Evolutionary conservation across 1,140 invertebrate species (phyloP).

Genomic region (Drosophila micromelanica): DNA sequence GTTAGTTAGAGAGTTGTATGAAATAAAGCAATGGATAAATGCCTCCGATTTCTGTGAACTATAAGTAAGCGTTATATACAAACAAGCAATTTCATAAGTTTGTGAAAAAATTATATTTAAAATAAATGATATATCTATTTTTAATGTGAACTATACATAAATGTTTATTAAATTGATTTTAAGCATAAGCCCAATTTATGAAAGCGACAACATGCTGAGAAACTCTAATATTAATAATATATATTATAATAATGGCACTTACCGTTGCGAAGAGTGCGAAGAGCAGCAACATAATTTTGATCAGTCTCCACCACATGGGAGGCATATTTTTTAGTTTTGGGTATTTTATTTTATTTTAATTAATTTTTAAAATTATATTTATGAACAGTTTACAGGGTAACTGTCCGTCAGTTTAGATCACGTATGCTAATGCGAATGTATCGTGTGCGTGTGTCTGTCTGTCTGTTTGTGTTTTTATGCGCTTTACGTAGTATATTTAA

Average conservation of each 20-base stretch:
- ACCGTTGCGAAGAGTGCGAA: slow-evolving; percentile 64
- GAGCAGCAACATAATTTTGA: slow-evolving; percentile 63
- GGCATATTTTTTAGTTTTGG: slow-evolving; percentile 38
- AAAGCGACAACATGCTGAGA: not conserved
- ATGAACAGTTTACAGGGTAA: slow-evolving; percentile 24
- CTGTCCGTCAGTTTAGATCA: slow-evolving; percentile 7
- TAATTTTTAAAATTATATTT: slow-evolving; percentile 8
- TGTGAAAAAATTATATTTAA: not conserved
- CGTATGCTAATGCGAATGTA: not conserved
- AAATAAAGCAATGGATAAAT: slow-evolving; percentile 2
- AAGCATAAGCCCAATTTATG: not conserved
- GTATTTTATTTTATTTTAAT: not conserved
- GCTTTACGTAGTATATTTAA: slow-evolving; percentile 62
- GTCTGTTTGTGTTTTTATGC: slow-evolving; percentile 43
- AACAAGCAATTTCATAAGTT: not conserved
- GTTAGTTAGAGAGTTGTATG: not conserved
- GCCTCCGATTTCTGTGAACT: not conserved
- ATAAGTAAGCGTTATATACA: slow-evolving; percentile 12
- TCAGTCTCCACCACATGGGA: slow-evolving; percentile 62
- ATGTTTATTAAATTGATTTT: too few relatives aligned
- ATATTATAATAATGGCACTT: slow-evolving; percentile 22
- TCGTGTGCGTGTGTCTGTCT: slow-evolving; percentile 13
- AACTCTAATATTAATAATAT: not conserved
- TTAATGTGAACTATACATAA: too few relatives aligned
- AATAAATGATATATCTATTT: too few relatives aligned